phyloP scores from a whole-genome alignment of 2,113 vertebrate species.

The Pionites leucogaster region DNA sequence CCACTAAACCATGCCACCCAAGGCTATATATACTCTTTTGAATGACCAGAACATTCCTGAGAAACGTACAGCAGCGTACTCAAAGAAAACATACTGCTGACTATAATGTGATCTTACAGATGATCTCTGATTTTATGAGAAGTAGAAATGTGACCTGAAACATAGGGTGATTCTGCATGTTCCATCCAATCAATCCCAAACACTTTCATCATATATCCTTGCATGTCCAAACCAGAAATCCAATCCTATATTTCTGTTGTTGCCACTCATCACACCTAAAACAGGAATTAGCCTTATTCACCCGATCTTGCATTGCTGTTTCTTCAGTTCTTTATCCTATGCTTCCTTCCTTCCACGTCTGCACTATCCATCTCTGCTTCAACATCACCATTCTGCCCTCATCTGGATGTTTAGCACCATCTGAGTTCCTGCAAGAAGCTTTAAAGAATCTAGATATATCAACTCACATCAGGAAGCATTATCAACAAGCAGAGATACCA shows the following conservation, averaged over 20 bases:
- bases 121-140: neutral
- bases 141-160: neutral
- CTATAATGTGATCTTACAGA: neutral
- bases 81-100: neutral
- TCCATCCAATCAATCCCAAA: neutral
- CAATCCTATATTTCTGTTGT: neutral
- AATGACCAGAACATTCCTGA: neutral
- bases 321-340: neutral
- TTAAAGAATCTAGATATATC: neutral
- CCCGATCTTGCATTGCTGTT: neutral
- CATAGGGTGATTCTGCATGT: neutral
- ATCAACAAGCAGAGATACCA: neutral
- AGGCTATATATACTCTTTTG: neutral
- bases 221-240: neutral
- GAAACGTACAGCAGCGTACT: neutral
- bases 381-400: neutral
- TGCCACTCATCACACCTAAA: neutral
- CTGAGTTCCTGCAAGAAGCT: neutral
- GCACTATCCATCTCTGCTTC: neutral
- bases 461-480: neutral
- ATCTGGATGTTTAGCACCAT: neutral
- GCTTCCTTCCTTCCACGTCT: neutral
- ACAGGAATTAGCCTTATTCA: neutral
- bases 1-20: too few relatives aligned
- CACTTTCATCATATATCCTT: neutral